Conservation (phyloP, 2,888 invertebrate species). For the Pristionchus japonicus region DNA sequence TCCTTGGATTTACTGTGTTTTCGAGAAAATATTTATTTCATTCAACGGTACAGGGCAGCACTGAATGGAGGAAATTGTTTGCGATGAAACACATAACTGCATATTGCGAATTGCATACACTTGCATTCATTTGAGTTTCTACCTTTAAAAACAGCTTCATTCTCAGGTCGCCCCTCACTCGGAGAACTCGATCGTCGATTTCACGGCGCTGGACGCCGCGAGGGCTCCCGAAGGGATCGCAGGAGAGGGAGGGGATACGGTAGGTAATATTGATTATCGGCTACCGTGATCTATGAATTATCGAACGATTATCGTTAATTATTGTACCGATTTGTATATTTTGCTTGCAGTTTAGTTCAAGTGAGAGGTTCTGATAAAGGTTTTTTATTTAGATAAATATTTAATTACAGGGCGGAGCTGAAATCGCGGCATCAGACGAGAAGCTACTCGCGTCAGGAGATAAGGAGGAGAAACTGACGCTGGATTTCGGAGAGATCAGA, state of each 20-base stretch:
- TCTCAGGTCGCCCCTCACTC: slow-evolving; percentile 42
- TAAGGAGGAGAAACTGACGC: background rate
- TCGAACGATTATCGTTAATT: too few species aligned
- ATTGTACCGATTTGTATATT: too few species aligned
- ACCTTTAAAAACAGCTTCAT: too few species aligned
- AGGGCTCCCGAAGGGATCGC: background rate
- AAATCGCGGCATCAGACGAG: slow-evolving; percentile 8
- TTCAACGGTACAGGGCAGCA: too few species aligned
- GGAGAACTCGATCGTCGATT: slow-evolving; percentile 39
- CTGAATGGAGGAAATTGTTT: too few species aligned
- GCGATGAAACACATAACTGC: too few species aligned
- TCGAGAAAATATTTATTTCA: too few species aligned
- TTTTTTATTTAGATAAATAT: too few species aligned
- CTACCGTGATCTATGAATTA: background rate
- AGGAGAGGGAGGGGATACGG: background rate
- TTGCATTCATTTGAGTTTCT: too few species aligned
- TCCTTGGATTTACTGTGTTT: too few species aligned
- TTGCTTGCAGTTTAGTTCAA: too few species aligned
- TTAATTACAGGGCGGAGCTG: background rate
- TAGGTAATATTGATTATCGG: background rate
- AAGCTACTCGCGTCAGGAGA: background rate
- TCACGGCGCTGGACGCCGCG: slow-evolving; percentile 29
- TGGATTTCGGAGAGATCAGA: background rate
- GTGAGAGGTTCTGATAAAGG: too few species aligned
- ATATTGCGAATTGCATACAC: background rate